Evolutionary conservation across 2,888 invertebrate species (phyloP).

Genomic region (Diarsia mendica): DNA sequence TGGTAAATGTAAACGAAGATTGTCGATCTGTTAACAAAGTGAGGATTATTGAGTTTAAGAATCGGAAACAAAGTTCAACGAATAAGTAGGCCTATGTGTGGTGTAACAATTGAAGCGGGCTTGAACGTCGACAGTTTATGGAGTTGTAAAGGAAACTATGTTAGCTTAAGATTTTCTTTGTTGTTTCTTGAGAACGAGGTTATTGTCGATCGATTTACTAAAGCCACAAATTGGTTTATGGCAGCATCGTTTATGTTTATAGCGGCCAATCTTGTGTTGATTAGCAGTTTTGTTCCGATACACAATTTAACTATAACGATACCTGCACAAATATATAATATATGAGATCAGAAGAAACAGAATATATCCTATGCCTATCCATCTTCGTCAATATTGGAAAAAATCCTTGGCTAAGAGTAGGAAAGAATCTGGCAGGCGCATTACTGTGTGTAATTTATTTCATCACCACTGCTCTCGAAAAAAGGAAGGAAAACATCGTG

Average conservation of each 20-base stretch:
- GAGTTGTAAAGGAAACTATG: slow-evolving; percentile 17
- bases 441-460: too few species aligned
- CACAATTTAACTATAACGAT: slow-evolving; percentile 5
- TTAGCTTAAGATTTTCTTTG: slow-evolving; percentile 41
- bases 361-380: background rate
- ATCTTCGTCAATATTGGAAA: background rate
- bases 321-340: background rate
- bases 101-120: slow-evolving; percentile 19
- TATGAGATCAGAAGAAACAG: background rate
- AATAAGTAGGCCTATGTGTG: slow-evolving; percentile 26
- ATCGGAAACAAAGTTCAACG: slow-evolving; percentile 56
- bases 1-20: slow-evolving; percentile 5
- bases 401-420: background rate
- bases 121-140: slow-evolving; percentile 31
- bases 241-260: slow-evolving; percentile 17
- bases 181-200: slow-evolving; percentile 41
- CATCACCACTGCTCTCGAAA: too few species aligned
- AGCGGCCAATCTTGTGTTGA: slow-evolving; percentile 15
- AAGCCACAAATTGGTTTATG: slow-evolving; percentile 13
- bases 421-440: too few species aligned
- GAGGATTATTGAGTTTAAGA: slow-evolving; percentile 62
- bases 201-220: slow-evolving; percentile 21
- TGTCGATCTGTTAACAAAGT: slow-evolving; percentile 45
- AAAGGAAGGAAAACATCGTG: too few species aligned
- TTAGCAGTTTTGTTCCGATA: slow-evolving; percentile 10